phyloP scores from a whole-genome alignment of 2,113 vertebrate species.

The Epinephelus cyanopodus region DNA sequence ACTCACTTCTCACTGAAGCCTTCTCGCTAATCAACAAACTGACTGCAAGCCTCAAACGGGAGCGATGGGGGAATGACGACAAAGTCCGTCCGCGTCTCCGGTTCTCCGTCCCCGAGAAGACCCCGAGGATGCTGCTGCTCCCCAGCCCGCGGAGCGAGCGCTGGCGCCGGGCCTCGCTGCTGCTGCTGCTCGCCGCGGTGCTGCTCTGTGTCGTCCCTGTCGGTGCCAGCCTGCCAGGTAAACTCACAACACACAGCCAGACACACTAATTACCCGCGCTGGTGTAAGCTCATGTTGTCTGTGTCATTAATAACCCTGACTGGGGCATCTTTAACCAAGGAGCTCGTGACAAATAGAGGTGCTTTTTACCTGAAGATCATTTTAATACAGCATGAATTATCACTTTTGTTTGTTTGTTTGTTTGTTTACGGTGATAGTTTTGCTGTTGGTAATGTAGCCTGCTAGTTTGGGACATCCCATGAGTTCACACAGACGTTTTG shows the following conservation, averaged over 20 bases:
- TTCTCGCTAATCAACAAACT: background rate
- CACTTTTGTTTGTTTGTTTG: background rate
- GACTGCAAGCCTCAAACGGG: background rate
- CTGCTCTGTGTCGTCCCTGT: slow-evolving; percentile 51
- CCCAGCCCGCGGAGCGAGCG: slow-evolving; percentile 54
- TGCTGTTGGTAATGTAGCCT: background rate
- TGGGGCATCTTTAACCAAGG: background rate
- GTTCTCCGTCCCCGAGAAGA: slow-evolving; percentile 59
- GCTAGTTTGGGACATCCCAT: background rate
- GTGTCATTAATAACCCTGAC: background rate
- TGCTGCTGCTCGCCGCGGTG: slow-evolving; percentile 45
- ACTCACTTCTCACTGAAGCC: background rate
- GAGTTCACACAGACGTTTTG: background rate
- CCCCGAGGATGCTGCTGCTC: slow-evolving; percentile 72
- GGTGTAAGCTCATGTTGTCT: background rate
- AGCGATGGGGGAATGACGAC: slow-evolving; percentile 77
- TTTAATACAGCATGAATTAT: background rate
- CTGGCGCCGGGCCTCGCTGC: slow-evolving; percentile 67
- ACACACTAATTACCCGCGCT: background rate
- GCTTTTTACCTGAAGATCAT: background rate
- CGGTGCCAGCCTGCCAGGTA: slow-evolving; percentile 67
- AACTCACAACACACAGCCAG: slow-evolving; percentile 13
- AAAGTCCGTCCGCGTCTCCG: slow-evolving; percentile 25
- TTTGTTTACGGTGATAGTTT: background rate
- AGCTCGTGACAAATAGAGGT: background rate